Evolutionary conservation across 1,140 invertebrate species (phyloP), one percentile per base, ranked within the genome.

Genomic region (Laupala kohalensis): DNA sequence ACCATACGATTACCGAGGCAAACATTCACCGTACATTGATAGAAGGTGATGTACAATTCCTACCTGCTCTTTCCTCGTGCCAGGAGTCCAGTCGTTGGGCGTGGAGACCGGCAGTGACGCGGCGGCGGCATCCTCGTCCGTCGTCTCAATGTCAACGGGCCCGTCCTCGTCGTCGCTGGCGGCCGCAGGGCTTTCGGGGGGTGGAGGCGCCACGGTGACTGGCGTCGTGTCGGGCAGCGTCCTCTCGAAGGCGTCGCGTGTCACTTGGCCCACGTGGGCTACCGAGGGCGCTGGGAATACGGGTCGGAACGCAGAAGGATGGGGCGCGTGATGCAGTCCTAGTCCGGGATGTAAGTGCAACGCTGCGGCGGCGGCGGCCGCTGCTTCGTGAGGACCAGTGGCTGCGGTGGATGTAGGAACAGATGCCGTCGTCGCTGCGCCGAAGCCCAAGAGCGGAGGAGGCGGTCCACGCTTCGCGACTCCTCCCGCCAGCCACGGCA

Each of bases 271-370:
- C 9, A 63, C 64, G 37, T 5, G 64, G 29, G 37, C 37, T 9
- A 4, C 9, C 9, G 37, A 1, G 9, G 27, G 5, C 30, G 65
- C 30, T 0, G 70, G 70, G 28, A 37, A 30, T 0, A 89, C 87
- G 6, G 88, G 88, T 72, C 86, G 86, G 76, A 89, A 89, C n/a
- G 87, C 88, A 5, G 87, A 89, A 72, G 85, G 85, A 77, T 86
- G 84, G 62, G 80, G 74, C 25, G 76, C 72, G 65, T 74, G 77
- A 28, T 77, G 37, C 37, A 53, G 37, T 6, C 30, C 37, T 9
- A 53, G 37, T 19, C 37, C 30, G 9, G 37, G 37, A 19, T 53
- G 37, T 19, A 53, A 19, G 37, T 1, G 75, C 53, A 78, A 74
- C 69, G 69, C 76, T 53, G 78, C 72, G 9, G 78, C 78, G 70